These are phyloP conservation scores for Microdon myrmicae DNA, from an alignment of 2,888 invertebrate genomes.

Conservation along the genomic window DNA sequence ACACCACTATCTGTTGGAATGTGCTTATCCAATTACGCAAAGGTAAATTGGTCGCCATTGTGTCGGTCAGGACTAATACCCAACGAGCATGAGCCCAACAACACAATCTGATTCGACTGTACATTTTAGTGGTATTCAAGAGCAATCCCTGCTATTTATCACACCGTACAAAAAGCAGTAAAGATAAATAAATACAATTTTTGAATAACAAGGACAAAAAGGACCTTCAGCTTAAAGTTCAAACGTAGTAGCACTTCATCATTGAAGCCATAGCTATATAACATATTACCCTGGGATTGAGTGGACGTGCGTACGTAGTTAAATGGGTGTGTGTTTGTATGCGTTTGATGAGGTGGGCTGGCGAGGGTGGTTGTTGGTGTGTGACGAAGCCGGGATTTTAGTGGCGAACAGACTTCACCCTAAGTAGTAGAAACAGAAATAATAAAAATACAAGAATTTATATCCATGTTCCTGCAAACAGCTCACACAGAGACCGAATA, in stretches of 20 bases:
- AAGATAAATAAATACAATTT: not conserved
- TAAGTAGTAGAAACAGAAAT: not conserved
- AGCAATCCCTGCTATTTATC: conserved; percentile 32
- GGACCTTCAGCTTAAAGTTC: conserved; percentile 38
- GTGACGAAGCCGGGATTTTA: no score
- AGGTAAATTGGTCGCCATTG: conserved; percentile 43
- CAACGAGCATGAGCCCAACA: not conserved
- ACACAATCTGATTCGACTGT: conserved; percentile 21
- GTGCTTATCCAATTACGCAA: conserved; percentile 42
- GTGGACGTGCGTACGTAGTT: no score
- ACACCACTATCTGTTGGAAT: not conserved
- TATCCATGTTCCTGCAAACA: conserved; percentile 35
- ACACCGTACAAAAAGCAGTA: conserved; percentile 29
- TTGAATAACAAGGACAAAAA: conserved; percentile 32
- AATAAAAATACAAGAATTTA: conserved; percentile 31
- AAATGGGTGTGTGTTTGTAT: no score
- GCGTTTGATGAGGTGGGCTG: no score
- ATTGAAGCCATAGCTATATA: no score
- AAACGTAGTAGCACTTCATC: conserved; percentile 23
- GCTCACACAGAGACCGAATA: conserved; percentile 21
- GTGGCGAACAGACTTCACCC: no score
- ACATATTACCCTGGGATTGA: no score
- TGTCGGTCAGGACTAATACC: conserved; percentile 1
- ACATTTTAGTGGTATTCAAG: conserved; percentile 1
- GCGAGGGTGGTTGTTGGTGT: no score